Percentiles rank a stretch among this genome's conserved stretches.
These are phyloP conservation scores for Eretmocerus hayati DNA, from an alignment of 2,888 invertebrate species.

Conservation along the genomic window DNA sequence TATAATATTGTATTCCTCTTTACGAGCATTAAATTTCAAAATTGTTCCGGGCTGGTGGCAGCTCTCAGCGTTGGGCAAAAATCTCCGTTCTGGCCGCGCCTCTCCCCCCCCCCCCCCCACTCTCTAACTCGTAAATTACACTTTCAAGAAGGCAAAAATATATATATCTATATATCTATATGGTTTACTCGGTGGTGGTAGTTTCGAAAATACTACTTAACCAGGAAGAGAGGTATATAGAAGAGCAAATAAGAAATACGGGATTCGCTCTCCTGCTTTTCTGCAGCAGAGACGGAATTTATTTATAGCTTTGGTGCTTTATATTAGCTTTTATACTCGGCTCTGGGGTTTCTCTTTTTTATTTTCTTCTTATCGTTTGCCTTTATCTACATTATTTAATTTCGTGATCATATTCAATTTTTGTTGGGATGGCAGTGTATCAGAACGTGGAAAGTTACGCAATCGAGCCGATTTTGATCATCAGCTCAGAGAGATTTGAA, in stretches of 20 bases:
- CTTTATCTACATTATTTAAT: too few relatives aligned
- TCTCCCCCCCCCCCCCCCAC: not conserved
- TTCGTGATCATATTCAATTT: too few relatives aligned
- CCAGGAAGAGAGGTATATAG: conserved; percentile 17
- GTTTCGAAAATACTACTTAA: conserved; percentile 17
- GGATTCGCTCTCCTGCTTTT: conserved; percentile 8
- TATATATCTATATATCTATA: too few relatives aligned
- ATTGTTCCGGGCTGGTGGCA: conserved; percentile 21
- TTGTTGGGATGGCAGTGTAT: too few relatives aligned
- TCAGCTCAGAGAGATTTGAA: too few relatives aligned
- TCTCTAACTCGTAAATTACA: conserved; percentile 16
- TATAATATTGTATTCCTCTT: conserved; percentile 30
- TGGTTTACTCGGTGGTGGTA: conserved; percentile 7
- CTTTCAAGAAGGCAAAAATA: conserved; percentile 16
- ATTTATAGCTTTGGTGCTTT: too few relatives aligned
- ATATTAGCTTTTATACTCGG: too few relatives aligned
- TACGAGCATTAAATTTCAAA: conserved; percentile 30
- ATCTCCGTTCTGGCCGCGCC: conserved; percentile 1
- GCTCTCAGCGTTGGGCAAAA: conserved; percentile 4
- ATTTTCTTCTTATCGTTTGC: too few relatives aligned
- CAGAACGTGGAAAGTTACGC: too few relatives aligned
- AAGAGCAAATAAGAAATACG: conserved; percentile 22
- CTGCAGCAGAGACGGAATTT: too few relatives aligned
- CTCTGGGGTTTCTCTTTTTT: too few relatives aligned
- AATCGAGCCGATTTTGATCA: too few relatives aligned